Conservation (phyloP, 1,140 invertebrate species). For the Penaeus indicus region DNA sequence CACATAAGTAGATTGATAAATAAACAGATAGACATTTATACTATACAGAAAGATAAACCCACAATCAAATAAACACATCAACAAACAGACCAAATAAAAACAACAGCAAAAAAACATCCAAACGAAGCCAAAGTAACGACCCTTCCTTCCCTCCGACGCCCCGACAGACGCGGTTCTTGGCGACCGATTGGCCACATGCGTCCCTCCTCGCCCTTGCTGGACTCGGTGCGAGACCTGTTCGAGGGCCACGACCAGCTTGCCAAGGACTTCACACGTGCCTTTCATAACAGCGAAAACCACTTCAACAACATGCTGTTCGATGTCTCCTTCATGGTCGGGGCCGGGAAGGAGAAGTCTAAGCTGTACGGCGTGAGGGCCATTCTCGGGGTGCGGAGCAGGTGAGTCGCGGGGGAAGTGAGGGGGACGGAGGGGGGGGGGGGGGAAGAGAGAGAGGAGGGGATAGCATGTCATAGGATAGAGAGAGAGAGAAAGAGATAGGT, state of each 20-base stretch:
- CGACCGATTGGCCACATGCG: constrained; percentile 93
- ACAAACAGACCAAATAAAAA: too few species aligned
- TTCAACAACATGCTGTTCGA: constrained; percentile 87
- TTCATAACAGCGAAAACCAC: constrained; percentile 82
- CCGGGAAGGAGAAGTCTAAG: constrained; percentile 89
- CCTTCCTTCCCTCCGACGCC: background rate
- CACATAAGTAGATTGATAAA: too few species aligned
- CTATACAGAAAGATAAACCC: too few species aligned
- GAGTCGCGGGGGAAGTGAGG: constrained; percentile 45
- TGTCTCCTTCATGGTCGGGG: constrained; percentile 90
- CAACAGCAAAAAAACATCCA: too few species aligned
- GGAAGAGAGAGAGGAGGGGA: too few species aligned
- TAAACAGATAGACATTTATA: too few species aligned
- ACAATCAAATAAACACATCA: too few species aligned
- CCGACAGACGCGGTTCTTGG: constrained; percentile 84
- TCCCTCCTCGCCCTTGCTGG: constrained; percentile 90
- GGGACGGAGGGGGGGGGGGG: too few species aligned
- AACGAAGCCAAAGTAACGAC: too few species aligned
- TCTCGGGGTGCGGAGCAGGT: constrained; percentile 89
- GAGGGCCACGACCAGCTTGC: constrained; percentile 94
- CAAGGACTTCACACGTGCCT: constrained; percentile 91
- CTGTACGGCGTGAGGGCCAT: constrained; percentile 92
- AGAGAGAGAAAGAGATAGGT: too few species aligned
- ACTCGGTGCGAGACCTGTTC: constrained; percentile 91
- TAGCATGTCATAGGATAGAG: too few species aligned